Evolutionary conservation across 92 coral and sea anemone species (phyloP).

Genomic region (Parazoanthus swiftii): DNA sequence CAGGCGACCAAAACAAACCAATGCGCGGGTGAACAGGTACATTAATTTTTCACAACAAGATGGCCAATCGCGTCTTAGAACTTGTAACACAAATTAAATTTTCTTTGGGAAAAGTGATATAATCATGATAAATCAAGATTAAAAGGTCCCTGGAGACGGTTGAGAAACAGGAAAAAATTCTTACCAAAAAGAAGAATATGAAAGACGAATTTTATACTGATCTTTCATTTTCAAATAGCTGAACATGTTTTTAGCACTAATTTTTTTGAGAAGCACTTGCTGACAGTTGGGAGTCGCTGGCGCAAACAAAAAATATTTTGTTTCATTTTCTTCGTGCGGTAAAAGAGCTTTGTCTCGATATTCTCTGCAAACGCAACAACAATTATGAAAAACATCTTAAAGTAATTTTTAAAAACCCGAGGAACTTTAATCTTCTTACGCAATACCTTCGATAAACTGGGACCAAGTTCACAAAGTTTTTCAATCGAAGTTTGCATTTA

Average conservation of each 20-base stretch:
- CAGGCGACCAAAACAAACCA: not conserved
- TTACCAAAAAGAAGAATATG: not conserved
- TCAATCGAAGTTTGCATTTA: too few species aligned
- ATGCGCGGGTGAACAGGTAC: slow-evolving; percentile 6
- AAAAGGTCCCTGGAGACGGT: not conserved
- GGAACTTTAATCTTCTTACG: too few species aligned
- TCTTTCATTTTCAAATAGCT: not conserved
- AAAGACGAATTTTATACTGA: not conserved
- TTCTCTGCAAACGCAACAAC: too few species aligned
- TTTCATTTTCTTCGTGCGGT: too few species aligned
- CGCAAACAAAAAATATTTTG: not conserved
- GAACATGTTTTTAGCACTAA: not conserved
- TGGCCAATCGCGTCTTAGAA: slow-evolving; percentile 1
- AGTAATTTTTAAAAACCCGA: too few species aligned
- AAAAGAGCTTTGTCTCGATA: too few species aligned
- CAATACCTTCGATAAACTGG: too few species aligned
- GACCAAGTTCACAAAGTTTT: too few species aligned
- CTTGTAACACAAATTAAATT: not conserved
- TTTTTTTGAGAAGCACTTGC: not conserved
- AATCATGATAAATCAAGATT: not conserved
- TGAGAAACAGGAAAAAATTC: not conserved
- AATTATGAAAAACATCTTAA: too few species aligned
- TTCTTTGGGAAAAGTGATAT: not conserved
- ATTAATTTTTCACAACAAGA: slow-evolving; percentile 25
- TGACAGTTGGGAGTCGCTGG: not conserved